Evolutionary conservation across 2,888 invertebrate species (phyloP), one percentile per base, ranked within the genome.

Genomic region (Nudaria mundana): DNA sequence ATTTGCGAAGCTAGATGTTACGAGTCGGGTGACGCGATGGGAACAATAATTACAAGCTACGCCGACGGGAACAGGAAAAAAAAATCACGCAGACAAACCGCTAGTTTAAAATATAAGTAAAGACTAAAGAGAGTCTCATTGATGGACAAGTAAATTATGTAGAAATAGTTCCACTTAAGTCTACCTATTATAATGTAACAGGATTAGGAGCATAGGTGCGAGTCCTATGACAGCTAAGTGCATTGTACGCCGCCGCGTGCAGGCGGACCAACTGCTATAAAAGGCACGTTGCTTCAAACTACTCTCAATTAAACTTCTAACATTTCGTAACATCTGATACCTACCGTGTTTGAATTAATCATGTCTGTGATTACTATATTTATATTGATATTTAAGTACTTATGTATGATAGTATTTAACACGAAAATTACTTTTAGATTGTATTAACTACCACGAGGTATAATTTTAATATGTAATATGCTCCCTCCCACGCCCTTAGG

Each of bases 201-300:
- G 10, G 22, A 23, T 36, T 23, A 23, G 11, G 14, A 13, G 31
- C 20, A 26, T 13, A 22, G 25, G n/a, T 31, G 20, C 25, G 20
- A 5, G 12, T 16, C 39, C 30, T 30, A 33, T 36, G 37, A 35
- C 45, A 53, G 52, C 58, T 34, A 48, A 51, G 58, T 58, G 55
- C 50, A 58, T 64, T 64, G 64, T 64, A 36, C 52, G 54, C 39
- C 33, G 40, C 41, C 31, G 40, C 44, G 32, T 34, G 52, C 52
- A 53, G 62, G 61, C 52, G 52, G 46, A 35, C 33, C 46, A 26
- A 56, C 48, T 42, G 33, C 63, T 55, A n/a, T 52, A 56, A 44
- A 64, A 18, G 61, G 58, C 11, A 41, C 39, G 46, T 43, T 50
- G 60, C 47, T 51, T 54, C 35, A 40, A 52, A 50, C 44, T 30